Evolutionary conservation across 2,888 invertebrate species (phyloP).

Genomic region (Agrotis ipsilon): DNA sequence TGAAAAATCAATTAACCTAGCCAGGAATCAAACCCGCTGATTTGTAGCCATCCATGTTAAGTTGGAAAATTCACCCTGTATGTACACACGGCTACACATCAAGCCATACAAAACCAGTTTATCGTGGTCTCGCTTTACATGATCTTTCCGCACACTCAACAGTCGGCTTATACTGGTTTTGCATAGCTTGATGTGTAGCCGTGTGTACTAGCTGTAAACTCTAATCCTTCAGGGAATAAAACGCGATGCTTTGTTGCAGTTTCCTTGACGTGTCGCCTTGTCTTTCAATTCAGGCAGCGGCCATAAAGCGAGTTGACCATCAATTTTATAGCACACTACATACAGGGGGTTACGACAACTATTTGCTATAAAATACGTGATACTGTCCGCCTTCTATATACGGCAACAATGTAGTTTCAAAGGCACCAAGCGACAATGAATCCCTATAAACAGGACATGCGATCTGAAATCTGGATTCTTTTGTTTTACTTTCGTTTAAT

Average conservation of each 20-base stretch:
- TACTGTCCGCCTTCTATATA: not conserved
- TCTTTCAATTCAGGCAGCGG: slow-evolving; percentile 34
- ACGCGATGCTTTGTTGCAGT: not conserved
- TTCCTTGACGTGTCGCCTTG: slow-evolving; percentile 4
- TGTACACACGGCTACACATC: no score
- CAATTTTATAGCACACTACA: slow-evolving; percentile 50
- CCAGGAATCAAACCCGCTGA: no score
- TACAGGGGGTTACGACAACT: slow-evolving; percentile 18
- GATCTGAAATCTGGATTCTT: not conserved
- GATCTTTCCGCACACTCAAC: no score
- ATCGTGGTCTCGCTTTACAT: no score
- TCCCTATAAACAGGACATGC: not conserved
- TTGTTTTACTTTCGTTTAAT: not conserved
- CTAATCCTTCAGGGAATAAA: not conserved
- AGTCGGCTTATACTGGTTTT: no score
- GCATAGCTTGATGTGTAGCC: no score
- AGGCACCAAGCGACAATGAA: slow-evolving; percentile 1
- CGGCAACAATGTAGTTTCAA: slow-evolving; percentile 40
- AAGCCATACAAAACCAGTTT: no score
- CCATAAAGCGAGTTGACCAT: slow-evolving; percentile 42
- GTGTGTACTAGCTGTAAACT: no score
- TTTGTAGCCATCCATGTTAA: no score
- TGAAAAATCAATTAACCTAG: no score
- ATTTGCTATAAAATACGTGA: slow-evolving; percentile 47
- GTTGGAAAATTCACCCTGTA: no score